These are phyloP conservation scores for Pachydiplax longipennis DNA, from an alignment of 2,888 invertebrate genomes.

Conservation along the genomic window DNA sequence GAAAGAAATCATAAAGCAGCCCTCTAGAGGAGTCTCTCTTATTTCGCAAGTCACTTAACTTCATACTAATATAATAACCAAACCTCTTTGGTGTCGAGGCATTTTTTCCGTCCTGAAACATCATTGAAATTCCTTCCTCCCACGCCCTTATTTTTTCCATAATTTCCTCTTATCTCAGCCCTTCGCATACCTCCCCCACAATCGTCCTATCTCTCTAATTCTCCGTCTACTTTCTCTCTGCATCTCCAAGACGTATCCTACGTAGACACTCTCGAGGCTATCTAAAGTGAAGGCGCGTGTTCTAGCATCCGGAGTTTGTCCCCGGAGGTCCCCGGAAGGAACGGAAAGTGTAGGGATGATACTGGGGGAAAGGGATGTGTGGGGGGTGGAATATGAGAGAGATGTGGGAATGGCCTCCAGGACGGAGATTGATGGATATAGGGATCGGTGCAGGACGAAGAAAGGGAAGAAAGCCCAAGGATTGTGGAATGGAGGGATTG, in stretches of 20 bases:
- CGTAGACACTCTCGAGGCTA: conserved; percentile 9
- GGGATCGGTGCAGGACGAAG: neutral
- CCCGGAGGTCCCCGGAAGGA: neutral
- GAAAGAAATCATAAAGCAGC: too few species aligned
- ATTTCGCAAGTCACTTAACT: too few species aligned
- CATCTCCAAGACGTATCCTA: neutral
- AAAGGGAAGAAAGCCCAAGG: neutral
- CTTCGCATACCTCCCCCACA: neutral
- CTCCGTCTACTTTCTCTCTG: neutral
- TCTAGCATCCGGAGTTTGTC: conserved; percentile 38
- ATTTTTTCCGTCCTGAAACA: neutral
- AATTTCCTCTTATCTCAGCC: neutral
- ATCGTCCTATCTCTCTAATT: neutral
- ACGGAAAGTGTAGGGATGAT: neutral
- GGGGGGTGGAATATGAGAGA: neutral
- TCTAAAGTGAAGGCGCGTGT: conserved; percentile 44
- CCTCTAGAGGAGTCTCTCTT: too few species aligned
- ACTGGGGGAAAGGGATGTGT: neutral
- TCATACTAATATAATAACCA: too few species aligned
- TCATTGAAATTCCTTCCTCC: neutral
- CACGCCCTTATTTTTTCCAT: neutral
- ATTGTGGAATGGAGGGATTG: neutral
- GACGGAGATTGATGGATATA: neutral
- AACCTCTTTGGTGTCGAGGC: too few species aligned
- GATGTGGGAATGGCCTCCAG: neutral